phyloP scores from a whole-genome alignment of 2,797 vertebrate species.

The Gymnopithys bicolor region DNA sequence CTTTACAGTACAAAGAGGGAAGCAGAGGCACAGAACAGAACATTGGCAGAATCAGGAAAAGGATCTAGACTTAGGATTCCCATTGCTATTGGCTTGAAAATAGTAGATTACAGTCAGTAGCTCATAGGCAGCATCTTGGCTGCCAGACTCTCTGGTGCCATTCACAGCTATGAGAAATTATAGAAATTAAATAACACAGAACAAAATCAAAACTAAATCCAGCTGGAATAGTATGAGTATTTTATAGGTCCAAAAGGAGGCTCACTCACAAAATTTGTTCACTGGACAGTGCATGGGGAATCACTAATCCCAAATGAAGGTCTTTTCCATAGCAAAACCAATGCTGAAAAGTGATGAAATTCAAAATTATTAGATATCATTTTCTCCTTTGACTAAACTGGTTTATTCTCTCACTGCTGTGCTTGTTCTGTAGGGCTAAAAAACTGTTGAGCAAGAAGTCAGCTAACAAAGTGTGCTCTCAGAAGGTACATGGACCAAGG shows the following conservation, averaged over 20 bases:
- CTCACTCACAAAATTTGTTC: not conserved
- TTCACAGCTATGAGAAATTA: not conserved
- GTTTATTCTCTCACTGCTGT: not conserved
- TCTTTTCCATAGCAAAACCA: not conserved
- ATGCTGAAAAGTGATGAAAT: not conserved
- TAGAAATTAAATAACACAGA: not conserved
- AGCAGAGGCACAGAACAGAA: not conserved
- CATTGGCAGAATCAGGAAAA: not conserved
- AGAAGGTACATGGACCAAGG: not conserved
- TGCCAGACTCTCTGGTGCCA: not conserved
- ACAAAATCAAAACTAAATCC: not conserved
- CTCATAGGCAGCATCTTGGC: not conserved
- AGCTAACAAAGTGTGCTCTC: not conserved
- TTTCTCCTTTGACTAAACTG: not conserved
- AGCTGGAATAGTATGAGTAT: not conserved
- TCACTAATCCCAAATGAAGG: not conserved
- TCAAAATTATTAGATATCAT: not conserved
- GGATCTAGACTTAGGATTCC: not conserved
- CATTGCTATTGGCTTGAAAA: not conserved
- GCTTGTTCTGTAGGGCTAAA: not conserved
- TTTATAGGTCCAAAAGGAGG: not conserved
- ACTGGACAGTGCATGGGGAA: not conserved
- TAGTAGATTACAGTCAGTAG: not conserved
- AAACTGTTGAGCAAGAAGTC: not conserved
- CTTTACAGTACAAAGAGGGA: not conserved